phyloP scores from a whole-genome alignment of 2,888 invertebrate species.

The Agrypnus murinus region DNA sequence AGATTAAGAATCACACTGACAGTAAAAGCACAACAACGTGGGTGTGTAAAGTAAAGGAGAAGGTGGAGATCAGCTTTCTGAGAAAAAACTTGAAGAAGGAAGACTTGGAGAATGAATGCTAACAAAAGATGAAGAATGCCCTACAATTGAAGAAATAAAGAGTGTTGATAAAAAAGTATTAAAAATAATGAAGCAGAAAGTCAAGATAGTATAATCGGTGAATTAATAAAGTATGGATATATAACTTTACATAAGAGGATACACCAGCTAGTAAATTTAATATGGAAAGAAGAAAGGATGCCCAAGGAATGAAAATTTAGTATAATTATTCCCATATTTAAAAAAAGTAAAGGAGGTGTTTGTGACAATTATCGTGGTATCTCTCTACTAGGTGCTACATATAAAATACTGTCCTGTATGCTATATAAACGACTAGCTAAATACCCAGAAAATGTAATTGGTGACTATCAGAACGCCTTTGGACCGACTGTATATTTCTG shows the following conservation, averaged over 20 bases:
- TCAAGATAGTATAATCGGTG: background rate
- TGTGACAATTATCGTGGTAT: slow-evolving; percentile 1
- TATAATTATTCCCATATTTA: slow-evolving; percentile 5
- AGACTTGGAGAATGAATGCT: background rate
- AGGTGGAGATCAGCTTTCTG: background rate
- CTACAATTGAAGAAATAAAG: background rate
- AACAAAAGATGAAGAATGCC: background rate
- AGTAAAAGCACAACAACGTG: background rate
- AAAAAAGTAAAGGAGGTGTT: slow-evolving; percentile 4
- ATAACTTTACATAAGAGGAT: background rate
- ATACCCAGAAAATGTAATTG: background rate
- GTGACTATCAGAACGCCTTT: background rate
- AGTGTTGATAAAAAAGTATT: background rate
- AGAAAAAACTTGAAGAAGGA: background rate
- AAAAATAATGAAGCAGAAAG: slow-evolving; percentile 2
- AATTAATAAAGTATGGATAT: background rate
- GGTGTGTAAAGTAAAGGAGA: background rate
- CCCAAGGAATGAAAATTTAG: too few relatives aligned
- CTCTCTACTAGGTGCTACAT: background rate
- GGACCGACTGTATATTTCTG: background rate
- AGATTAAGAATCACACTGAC: background rate
- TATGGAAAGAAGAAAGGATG: background rate
- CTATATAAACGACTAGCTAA: background rate
- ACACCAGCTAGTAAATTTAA: background rate
- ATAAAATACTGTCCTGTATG: slow-evolving; percentile 5